phyloP scores from a whole-genome alignment of 2,113 vertebrate species.

The Camelus dromedarius region DNA sequence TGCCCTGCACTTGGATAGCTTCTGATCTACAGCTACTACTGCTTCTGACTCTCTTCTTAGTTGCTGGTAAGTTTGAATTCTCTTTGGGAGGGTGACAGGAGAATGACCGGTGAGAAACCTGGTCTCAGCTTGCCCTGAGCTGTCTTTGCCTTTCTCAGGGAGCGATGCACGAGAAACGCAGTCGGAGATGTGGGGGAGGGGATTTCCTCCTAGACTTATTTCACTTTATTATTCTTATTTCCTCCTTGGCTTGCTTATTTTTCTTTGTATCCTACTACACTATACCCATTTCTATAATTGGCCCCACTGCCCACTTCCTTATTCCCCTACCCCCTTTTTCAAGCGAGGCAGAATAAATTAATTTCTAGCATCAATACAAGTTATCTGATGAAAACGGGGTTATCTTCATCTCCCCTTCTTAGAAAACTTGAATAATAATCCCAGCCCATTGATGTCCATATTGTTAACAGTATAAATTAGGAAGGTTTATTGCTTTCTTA shows the following conservation, averaged over 20 bases:
- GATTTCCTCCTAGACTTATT: background rate
- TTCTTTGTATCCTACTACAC: background rate
- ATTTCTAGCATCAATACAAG: background rate
- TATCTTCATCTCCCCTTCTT: background rate
- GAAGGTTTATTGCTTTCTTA: background rate
- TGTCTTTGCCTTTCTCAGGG: constrained; percentile 16
- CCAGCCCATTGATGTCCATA: background rate
- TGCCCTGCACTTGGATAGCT: constrained; percentile 75
- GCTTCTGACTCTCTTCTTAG: constrained; percentile 57
- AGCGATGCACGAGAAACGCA: background rate
- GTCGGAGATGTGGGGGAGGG: background rate
- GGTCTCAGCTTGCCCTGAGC: background rate
- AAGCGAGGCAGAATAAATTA: background rate
- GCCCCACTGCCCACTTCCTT: background rate
- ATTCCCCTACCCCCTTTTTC: background rate
- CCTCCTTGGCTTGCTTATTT: background rate
- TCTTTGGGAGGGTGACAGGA: background rate
- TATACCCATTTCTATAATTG: background rate
- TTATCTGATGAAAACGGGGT: background rate
- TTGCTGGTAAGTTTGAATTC: constrained; percentile 82
- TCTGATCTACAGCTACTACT: constrained; percentile 25
- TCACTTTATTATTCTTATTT: background rate
- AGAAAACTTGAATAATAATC: background rate
- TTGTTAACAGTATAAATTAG: background rate
- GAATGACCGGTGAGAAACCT: background rate